A percentile compares a stretch with the other conserved stretches of the same genome.
phyloP scores from a whole-genome alignment of 2,888 invertebrate genomes.

The Leistus spinibarbis region DNA sequence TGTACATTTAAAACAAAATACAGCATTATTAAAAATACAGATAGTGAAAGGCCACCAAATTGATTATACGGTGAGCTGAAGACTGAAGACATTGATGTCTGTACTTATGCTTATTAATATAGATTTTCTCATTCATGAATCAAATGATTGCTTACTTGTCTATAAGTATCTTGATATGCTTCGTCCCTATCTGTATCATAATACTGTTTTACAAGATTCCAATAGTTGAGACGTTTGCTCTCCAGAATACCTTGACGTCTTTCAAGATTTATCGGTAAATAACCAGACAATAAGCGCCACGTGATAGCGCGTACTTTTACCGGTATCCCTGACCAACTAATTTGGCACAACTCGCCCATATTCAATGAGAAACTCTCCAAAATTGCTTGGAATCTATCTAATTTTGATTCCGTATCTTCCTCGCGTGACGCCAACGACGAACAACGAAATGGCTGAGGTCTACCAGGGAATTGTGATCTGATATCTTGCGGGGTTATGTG shows the following conservation, averaged over 20 bases:
- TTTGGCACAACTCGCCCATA: slow-evolving; percentile 83
- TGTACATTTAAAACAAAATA: too few species aligned
- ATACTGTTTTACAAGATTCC: slow-evolving; percentile 94
- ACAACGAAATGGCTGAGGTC: slow-evolving; percentile 72
- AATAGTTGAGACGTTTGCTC: slow-evolving; percentile 94
- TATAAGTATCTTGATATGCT: slow-evolving; percentile 89
- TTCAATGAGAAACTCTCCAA: slow-evolving; percentile 79
- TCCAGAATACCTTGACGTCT: slow-evolving; percentile 85
- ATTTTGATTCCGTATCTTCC: slow-evolving; percentile 77
- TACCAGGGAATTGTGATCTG: slow-evolving; percentile 66
- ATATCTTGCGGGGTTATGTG: slow-evolving; percentile 9
- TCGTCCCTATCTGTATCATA: slow-evolving; percentile 91
- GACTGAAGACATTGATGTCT: too few species aligned
- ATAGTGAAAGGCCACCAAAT: too few species aligned
- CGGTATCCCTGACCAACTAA: slow-evolving; percentile 98
- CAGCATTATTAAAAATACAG: too few species aligned
- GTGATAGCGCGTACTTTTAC: slow-evolving; percentile 72
- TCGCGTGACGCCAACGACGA: slow-evolving; percentile 65
- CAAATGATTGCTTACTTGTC: slow-evolving; percentile 62
- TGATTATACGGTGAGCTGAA: too few species aligned
- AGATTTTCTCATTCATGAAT: not conserved
- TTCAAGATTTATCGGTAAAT: slow-evolving; percentile 91
- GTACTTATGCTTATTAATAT: too few species aligned
- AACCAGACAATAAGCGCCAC: slow-evolving; percentile 79
- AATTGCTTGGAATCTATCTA: slow-evolving; percentile 83